Base-by-base conservation (phyloP, 2,797 vertebrate genomes). In the Gobio occitaniae region DNA sequence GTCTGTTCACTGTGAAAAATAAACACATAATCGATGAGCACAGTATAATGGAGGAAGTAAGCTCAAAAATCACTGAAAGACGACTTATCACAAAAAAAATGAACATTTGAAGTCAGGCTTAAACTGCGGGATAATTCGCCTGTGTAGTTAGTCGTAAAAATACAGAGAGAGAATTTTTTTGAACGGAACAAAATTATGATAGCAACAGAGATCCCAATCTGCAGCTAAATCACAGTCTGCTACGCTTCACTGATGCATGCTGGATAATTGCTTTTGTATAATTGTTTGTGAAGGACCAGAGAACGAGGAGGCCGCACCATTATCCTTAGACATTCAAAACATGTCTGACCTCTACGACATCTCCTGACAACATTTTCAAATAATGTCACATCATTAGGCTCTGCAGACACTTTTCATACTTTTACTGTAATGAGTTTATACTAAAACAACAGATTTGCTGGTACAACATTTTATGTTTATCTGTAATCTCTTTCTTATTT, bases 1-100 rank as follows among this genome's bases (percentile, higher is more conserved):
- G 71, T 70, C 47, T 77, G 68, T 81, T 61, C 19, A 19, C 48
- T 82, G 72, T 66, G 50, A 68, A 77, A 77, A 86, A 70, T 59
- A 77, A 61, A 78, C 29, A 77, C 68, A 78, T 41, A 79, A 83
- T 74, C 71, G 21, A 83, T 80, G 56, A 80, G 59, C 74, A 80
- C 52, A n/a, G 72, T 50, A 78, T 69, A 86, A 78, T 32, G 32
- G 32, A 32, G 32, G 17, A 70, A 59, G 54, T 68, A 50, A 52
- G 32, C 65, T 83, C 38, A 86, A 78, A 25, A 75, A 71, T 77
- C 21, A 38, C 47, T 86, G 63, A 86, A 86, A 86, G 52, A 77
- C 19, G 13, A 61, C 47, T 69, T 21, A 16, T 65, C 59, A 83
- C 71, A 38, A 50, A 52, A 38, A 38, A 83, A 66, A 29, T 1